phyloP scores from a whole-genome alignment of 2,888 invertebrate genomes.

The Helobdella robusta region DNA sequence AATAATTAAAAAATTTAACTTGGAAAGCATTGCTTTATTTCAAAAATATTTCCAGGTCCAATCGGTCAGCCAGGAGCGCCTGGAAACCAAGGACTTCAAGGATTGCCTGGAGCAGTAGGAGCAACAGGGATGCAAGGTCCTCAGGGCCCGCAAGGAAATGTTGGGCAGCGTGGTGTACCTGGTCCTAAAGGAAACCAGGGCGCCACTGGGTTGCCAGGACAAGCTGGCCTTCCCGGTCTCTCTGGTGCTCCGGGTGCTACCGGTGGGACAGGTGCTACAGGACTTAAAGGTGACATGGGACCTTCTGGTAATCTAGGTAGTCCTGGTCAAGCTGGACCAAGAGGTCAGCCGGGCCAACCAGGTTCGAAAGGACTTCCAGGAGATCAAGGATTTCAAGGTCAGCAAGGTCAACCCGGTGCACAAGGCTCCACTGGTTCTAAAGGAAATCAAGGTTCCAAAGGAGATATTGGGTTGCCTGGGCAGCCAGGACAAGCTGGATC shows the following conservation, averaged over 20 bases:
- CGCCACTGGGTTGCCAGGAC: slow-evolving; percentile 3
- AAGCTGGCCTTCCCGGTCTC: slow-evolving; percentile 17
- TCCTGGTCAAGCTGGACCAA: slow-evolving; percentile 4
- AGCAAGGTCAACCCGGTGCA: slow-evolving; percentile 28
- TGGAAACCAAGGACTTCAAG: slow-evolving; percentile 12
- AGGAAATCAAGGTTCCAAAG: slow-evolving; percentile 18
- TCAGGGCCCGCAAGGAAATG: neutral
- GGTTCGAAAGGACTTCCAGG: slow-evolving; percentile 23
- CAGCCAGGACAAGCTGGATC: too few species aligned
- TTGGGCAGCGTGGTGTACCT: neutral
- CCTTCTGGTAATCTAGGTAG: neutral
- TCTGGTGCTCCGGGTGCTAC: slow-evolving; percentile 26
- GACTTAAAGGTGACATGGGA: slow-evolving; percentile 27
- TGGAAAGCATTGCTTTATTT: too few species aligned
- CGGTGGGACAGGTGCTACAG: slow-evolving; percentile 25
- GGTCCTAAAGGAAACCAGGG: neutral
- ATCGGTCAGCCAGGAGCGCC: slow-evolving; percentile 4
- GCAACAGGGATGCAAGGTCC: neutral
- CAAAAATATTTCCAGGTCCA: too few species aligned
- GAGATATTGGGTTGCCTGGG: slow-evolving; percentile 4
- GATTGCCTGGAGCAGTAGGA: neutral
- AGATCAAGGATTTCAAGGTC: slow-evolving; percentile 27
- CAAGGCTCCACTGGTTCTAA: slow-evolving; percentile 24
- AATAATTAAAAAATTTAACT: too few species aligned
- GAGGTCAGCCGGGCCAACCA: slow-evolving; percentile 5